phyloP scores from a whole-genome alignment of 2,888 invertebrate genomes.

The Metacarcinus magister region DNA sequence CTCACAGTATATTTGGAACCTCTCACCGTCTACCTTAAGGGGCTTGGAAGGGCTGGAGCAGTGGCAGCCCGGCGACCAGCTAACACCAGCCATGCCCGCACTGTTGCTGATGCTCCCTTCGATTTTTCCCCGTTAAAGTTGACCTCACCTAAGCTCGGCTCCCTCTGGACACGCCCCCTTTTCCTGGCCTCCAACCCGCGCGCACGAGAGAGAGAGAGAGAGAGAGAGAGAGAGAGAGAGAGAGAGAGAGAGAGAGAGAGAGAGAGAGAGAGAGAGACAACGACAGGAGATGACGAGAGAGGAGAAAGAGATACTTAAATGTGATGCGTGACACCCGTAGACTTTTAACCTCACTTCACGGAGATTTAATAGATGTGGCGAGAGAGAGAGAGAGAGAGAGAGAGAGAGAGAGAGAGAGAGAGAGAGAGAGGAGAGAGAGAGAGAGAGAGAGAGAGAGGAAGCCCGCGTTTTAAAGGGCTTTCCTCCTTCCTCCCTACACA shows the following conservation, averaged over 20 bases:
- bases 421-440: not conserved
- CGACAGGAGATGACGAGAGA: too few relatives aligned
- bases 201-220: too few relatives aligned
- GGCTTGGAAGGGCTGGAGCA: too few relatives aligned
- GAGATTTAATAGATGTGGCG: too few relatives aligned
- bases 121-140: conserved; percentile 21
- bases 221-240: too few relatives aligned
- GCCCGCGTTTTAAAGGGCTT: too few relatives aligned
- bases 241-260: too few relatives aligned
- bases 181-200: not conserved
- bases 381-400: not conserved
- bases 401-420: not conserved
- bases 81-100: not conserved
- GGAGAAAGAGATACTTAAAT: not conserved
- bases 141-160: not conserved
- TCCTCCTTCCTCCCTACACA: too few relatives aligned
- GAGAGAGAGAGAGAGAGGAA: not conserved
- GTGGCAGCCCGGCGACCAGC: not conserved
- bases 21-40: too few relatives aligned
- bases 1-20: too few relatives aligned
- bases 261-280: too few relatives aligned
- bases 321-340: not conserved
- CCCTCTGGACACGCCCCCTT: not conserved
- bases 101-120: conserved; percentile 15
- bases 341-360: not conserved